Percentiles rank a stretch among this genome's conserved stretches.
These are phyloP conservation scores for Trogon melanurus DNA, from an alignment of 2,113 vertebrate species.

Conservation along the genomic window DNA sequence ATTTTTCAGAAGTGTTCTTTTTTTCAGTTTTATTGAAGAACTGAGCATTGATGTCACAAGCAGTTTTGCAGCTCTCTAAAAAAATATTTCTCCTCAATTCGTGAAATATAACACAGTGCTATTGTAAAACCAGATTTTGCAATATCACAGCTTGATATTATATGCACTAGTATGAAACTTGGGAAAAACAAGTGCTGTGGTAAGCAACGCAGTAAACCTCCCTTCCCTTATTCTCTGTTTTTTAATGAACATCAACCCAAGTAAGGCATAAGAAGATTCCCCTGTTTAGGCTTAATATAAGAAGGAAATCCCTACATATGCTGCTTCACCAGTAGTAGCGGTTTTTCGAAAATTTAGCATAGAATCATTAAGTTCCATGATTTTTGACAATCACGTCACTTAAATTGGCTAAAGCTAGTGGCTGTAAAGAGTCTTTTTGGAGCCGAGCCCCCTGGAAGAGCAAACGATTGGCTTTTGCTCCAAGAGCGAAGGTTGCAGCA, in stretches of 20 bases:
- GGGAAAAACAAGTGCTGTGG: neutral
- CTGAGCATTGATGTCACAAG: neutral
- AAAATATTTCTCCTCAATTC: neutral
- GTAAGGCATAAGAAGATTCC: neutral
- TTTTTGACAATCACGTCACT: neutral
- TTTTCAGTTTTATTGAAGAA: rapidly evolving
- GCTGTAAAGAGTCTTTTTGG: neutral
- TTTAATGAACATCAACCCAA: neutral
- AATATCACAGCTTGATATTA: neutral
- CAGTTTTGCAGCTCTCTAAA: neutral
- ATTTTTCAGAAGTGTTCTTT: neutral
- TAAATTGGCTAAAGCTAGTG: neutral
- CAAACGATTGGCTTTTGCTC: no score
- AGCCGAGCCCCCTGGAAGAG: no score
- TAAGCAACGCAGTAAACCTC: neutral
- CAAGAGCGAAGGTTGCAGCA: no score
- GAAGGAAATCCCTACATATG: neutral
- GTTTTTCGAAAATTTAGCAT: neutral
- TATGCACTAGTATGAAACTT: neutral
- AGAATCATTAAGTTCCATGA: neutral
- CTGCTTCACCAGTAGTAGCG: neutral
- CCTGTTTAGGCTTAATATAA: neutral
- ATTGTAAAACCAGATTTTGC: neutral
- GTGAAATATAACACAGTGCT: neutral
- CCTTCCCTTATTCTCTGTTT: neutral